These are phyloP conservation scores for Pterostichus madidus DNA, from an alignment of 2,888 invertebrate genomes.

Conservation along the genomic window DNA sequence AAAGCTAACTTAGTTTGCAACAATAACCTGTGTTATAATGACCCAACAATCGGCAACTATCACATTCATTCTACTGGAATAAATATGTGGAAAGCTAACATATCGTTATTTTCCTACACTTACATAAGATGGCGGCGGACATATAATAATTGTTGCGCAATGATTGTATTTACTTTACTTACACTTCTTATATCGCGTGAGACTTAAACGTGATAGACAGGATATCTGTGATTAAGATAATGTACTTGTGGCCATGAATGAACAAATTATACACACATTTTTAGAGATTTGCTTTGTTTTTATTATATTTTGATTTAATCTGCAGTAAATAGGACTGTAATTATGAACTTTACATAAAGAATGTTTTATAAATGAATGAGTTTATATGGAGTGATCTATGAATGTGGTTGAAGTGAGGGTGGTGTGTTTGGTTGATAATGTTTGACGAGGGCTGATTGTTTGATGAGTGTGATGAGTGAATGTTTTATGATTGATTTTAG, in stretches of 20 bases:
- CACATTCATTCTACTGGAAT: not conserved
- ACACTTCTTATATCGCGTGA: not conserved
- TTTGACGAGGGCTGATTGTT: too few relatives aligned
- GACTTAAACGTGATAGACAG: not conserved
- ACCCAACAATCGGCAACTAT: not conserved
- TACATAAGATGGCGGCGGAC: not conserved
- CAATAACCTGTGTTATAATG: slow-evolving; percentile 1
- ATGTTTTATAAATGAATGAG: too few relatives aligned
- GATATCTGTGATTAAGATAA: slow-evolving; percentile 7
- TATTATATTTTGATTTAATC: not conserved
- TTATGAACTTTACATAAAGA: too few relatives aligned
- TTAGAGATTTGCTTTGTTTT: slow-evolving; percentile 7
- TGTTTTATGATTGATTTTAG: too few relatives aligned
- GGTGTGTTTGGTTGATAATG: too few relatives aligned
- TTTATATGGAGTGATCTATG: too few relatives aligned
- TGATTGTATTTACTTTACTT: not conserved
- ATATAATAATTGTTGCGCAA: not conserved
- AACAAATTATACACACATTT: slow-evolving; percentile 21
- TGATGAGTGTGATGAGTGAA: too few relatives aligned
- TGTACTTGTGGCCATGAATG: not conserved
- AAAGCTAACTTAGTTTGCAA: not conserved
- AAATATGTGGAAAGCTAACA: not conserved
- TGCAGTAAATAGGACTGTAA: not conserved
- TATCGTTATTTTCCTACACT: not conserved
- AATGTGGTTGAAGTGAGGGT: too few relatives aligned